Percentiles rank a stretch among this genome's conserved stretches.
phyloP scores from a whole-genome alignment of 1,140 invertebrate species.

The Zophobas morio region DNA sequence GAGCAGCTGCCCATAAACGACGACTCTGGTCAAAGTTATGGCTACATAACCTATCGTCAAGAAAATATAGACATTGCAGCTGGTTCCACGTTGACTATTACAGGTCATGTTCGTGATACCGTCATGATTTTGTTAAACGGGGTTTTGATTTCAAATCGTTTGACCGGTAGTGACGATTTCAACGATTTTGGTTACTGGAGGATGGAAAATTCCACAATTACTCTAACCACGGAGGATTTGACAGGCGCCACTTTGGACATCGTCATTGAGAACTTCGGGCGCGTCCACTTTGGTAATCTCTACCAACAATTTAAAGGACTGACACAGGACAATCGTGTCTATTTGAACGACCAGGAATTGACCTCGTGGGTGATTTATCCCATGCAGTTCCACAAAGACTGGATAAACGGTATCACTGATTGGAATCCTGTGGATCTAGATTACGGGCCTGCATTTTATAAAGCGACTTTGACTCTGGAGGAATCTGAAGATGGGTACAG shows the following conservation, averaged over 20 bases:
- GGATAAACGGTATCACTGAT: conserved; percentile 58
- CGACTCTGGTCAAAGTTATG: conserved; percentile 73
- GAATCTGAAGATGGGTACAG: conserved; percentile 8
- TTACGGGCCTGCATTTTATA: conserved; percentile 62
- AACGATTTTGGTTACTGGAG: conserved; percentile 69
- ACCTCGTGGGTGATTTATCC: conserved; percentile 70
- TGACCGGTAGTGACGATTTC: conserved; percentile 60
- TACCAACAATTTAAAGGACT: conserved; percentile 69
- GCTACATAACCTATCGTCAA: conserved; percentile 72
- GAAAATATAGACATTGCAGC: conserved; percentile 58
- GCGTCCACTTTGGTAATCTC: conserved; percentile 71
- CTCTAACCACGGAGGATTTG: conserved; percentile 51
- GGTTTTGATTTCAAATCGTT: conserved; percentile 62
- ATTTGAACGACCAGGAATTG: conserved; percentile 66
- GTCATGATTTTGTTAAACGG: conserved; percentile 70
- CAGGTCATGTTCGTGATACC: conserved; percentile 70
- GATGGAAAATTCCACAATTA: conserved; percentile 61
- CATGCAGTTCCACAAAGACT: conserved; percentile 70
- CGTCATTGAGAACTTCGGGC: conserved; percentile 74
- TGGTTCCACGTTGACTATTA: conserved; percentile 65
- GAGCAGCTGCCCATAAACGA: conserved; percentile 74
- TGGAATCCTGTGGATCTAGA: conserved; percentile 39
- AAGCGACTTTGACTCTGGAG: conserved; percentile 50
- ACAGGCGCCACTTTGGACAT: conserved; percentile 68
- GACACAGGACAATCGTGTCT: conserved; percentile 65